Evolutionary conservation across 2,888 invertebrate species (phyloP).

Genomic region (Leptinotarsa haldemani): DNA sequence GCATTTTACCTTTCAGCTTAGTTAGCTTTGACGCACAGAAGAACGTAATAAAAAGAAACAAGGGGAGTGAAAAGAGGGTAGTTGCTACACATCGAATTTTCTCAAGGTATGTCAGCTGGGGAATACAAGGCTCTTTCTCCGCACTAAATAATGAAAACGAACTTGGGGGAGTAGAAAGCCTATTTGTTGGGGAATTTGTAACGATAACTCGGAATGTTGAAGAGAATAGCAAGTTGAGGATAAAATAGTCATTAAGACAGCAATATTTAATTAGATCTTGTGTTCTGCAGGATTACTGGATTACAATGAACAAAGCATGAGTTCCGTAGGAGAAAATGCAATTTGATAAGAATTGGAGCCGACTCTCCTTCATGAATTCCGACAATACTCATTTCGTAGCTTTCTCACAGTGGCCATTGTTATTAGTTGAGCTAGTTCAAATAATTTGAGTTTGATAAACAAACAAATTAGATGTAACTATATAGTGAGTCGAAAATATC

Average conservation of each 20-base stretch:
- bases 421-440: no score
- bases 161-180: conserved; percentile 54
- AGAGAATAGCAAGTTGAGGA: conserved; percentile 27
- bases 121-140: conserved; percentile 38
- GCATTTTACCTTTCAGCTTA: conserved; percentile 62
- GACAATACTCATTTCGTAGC: not conserved
- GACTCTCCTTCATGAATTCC: not conserved
- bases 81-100: conserved; percentile 26
- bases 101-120: conserved; percentile 22
- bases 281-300: conserved; percentile 4
- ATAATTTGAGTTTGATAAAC: no score
- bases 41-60: conserved; percentile 63
- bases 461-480: no score
- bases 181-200: conserved; percentile 57
- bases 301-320: conserved; percentile 7
- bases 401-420: no score
- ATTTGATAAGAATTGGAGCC: not conserved
- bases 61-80: conserved; percentile 54
- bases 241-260: conserved; percentile 37
- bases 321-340: not conserved
- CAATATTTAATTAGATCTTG: conserved; percentile 37
- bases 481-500: no score
- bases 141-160: conserved; percentile 58
- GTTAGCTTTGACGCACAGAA: conserved; percentile 63
- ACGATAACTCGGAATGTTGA: conserved; percentile 45